Base-by-base conservation (phyloP, 2,113 vertebrate genomes). In the Sitta europaea region DNA sequence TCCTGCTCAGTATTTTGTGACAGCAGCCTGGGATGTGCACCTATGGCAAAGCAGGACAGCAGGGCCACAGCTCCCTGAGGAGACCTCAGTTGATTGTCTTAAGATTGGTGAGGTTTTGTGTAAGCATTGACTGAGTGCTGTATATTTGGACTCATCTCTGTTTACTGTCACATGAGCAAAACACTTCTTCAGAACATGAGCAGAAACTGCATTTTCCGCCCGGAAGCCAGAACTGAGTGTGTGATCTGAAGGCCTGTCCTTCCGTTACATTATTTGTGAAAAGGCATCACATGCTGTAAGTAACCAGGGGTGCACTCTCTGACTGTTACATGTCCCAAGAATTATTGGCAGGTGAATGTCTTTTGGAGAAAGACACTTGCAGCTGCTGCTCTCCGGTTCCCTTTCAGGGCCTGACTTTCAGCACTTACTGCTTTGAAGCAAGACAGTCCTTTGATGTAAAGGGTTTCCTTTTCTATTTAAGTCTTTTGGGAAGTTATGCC, bases 1-100 rank as follows among this genome's bases (percentile, higher is more conserved):
- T 33, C 42, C 28, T 25, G 33, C 54, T 65, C 11, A 11, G 19
- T 1, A 1, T 25, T 76, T 12, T 1, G 0, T 27, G 63, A 2
- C 21, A 65, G n/a, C 2, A 4, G 42, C 53, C 66, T 67, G 76
- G 21, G 59, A 23, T 0, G 0, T n/a, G 11, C 6, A 4, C 18
- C 11, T 57, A 0, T 18, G 33, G 77, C 31, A 79, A 43, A 61
- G 40, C 10, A 4, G 0, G 8, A 23, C 25, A 72, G 38, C 27
- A 35, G 25, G 23, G 62, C 35, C 10, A 13, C 57, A 74, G 29
- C 50, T 71, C 27, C 11, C 10, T 36, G 45, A 14, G n/a, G 40
- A 50, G 45, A 55, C 0, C 20, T 6, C 1, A 1, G 3, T 53
- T 55, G 13, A 55, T 43, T 59, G 24, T 12, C 17, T 10, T 25